Evolutionary conservation across 2,797 vertebrate species (phyloP).

Genomic region (Ambastaia sidthimunki): DNA sequence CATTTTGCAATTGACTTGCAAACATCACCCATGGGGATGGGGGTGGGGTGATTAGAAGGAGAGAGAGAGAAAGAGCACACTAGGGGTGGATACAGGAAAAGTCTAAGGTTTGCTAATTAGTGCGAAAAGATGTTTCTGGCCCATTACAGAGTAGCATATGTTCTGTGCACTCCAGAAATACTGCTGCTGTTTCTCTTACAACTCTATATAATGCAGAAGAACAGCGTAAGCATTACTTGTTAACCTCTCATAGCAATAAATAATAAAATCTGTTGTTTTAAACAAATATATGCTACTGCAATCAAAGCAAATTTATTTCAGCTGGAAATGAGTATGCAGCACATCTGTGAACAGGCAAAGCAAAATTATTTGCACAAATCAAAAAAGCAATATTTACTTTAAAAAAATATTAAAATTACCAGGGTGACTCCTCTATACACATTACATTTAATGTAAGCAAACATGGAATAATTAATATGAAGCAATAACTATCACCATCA

Average conservation of each 20-base stretch:
- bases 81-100: slow-evolving; percentile 25
- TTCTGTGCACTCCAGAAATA: slow-evolving; percentile 26
- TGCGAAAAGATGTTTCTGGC: slow-evolving; percentile 51
- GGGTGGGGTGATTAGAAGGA: background rate
- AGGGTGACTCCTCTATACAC: no score
- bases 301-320: slow-evolving; percentile 9
- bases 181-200: slow-evolving; percentile 35
- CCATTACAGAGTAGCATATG: slow-evolving; percentile 55
- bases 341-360: slow-evolving; percentile 21
- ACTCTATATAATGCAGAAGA: background rate
- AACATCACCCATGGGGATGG: slow-evolving; percentile 77
- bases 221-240: slow-evolving; percentile 20
- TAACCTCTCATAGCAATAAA: slow-evolving; percentile 42
- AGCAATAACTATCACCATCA: no score
- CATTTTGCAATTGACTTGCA: slow-evolving; percentile 80
- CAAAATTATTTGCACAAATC: slow-evolving; percentile 17
- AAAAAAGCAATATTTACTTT: background rate
- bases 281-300: slow-evolving; percentile 11
- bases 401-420: background rate
- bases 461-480: no score
- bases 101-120: slow-evolving; percentile 52
- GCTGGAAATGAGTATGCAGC: slow-evolving; percentile 7
- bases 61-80: slow-evolving; percentile 10
- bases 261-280: slow-evolving; percentile 34
- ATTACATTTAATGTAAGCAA: no score